A percentile compares a stretch with the other conserved stretches of the same genome.
Conservation (phyloP, 2,113 vertebrate species). For the Tauraco erythrolophus region DNA sequence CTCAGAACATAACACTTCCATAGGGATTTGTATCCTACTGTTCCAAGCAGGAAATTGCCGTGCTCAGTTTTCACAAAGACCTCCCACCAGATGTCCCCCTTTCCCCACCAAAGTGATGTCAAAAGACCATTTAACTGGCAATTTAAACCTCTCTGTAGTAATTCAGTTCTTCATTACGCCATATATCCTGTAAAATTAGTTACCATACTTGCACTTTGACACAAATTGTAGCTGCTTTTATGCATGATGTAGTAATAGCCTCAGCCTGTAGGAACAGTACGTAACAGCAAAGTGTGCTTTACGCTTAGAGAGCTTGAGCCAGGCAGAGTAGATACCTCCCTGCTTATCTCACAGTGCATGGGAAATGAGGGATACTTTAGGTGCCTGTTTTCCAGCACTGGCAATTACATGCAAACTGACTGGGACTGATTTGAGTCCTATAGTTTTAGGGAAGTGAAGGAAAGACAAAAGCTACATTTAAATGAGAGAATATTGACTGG, state of each 20-base stretch:
- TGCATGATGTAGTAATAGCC: neutral
- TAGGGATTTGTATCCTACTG: neutral
- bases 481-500: neutral
- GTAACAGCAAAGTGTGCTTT: neutral
- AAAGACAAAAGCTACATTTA: neutral
- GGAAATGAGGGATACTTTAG: neutral
- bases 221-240: neutral
- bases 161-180: neutral
- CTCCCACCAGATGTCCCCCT: slow-evolving; percentile 59
- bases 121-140: neutral
- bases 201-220: neutral
- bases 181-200: neutral
- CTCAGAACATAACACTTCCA: neutral
- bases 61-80: neutral
- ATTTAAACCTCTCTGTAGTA: neutral
- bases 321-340: neutral
- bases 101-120: neutral
- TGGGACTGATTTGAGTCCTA: neutral
- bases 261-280: neutral
- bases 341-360: neutral
- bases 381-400: neutral
- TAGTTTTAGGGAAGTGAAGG: neutral
- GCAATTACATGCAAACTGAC: neutral
- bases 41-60: neutral
- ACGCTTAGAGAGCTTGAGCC: neutral